phyloP scores from a whole-genome alignment of 2,113 vertebrate genomes.

The Myotis lucifugus region DNA sequence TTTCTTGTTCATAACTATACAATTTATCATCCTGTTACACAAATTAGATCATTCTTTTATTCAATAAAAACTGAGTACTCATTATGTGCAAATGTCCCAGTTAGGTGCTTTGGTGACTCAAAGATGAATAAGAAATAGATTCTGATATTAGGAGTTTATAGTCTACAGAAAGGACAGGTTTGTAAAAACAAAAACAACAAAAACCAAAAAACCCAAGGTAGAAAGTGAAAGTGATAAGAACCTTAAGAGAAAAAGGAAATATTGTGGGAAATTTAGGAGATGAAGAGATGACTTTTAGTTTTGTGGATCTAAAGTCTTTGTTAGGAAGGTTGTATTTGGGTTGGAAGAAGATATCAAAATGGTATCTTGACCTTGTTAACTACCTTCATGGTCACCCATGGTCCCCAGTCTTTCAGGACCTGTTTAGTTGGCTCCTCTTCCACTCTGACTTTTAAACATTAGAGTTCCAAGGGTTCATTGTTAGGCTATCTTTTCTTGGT shows the following conservation, averaged over 20 bases:
- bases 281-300: background rate
- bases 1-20: background rate
- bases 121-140: conserved; percentile 18
- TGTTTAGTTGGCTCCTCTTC: background rate
- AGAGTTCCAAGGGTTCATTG: background rate
- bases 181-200: background rate
- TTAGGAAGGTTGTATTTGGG: background rate
- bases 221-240: background rate
- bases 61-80: conserved; percentile 28
- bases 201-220: background rate
- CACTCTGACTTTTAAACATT: background rate
- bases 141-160: background rate
- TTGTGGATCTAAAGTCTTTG: background rate
- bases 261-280: background rate
- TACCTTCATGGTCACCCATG: too few relatives aligned
- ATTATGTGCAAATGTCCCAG: background rate
- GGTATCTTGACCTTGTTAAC: too few relatives aligned
- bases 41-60: conserved; percentile 9
- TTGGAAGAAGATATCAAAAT: background rate
- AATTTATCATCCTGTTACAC: conserved; percentile 27
- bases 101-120: background rate
- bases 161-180: background rate
- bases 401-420: background rate
- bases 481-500: background rate
- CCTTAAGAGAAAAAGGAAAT: background rate